phyloP scores from a whole-genome alignment of 2,113 vertebrate genomes.

The Macaca nemestrina region DNA sequence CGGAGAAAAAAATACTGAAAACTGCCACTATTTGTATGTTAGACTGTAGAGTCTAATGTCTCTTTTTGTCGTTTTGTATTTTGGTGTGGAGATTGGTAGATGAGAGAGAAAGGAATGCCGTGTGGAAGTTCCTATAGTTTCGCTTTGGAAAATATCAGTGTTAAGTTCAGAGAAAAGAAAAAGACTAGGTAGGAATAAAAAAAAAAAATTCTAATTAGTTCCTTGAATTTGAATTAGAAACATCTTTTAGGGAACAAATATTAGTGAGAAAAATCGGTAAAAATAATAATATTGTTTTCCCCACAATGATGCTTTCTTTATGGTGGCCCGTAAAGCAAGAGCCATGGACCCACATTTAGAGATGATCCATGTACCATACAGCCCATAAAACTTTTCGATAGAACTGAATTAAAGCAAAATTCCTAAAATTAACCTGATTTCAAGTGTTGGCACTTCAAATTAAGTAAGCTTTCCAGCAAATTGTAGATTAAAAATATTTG shows the following conservation, averaged over 20 bases:
- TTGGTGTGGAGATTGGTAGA: slow-evolving; percentile 10
- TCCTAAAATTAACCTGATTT: neutral
- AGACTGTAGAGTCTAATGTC: slow-evolving; percentile 66
- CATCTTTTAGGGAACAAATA: neutral
- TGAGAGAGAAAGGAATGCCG: slow-evolving; percentile 10
- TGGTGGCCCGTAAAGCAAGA: neutral
- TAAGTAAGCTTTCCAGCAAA: neutral
- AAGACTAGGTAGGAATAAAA: neutral
- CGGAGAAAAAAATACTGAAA: neutral
- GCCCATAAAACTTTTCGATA: neutral
- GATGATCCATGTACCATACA: neutral
- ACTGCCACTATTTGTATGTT: slow-evolving; percentile 72
- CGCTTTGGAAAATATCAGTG: neutral
- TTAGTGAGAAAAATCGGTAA: neutral
- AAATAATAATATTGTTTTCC: neutral
- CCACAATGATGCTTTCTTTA: neutral
- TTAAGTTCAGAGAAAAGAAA: neutral
- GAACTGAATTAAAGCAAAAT: neutral
- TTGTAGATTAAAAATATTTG: neutral
- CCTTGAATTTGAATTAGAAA: neutral
- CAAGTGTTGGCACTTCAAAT: neutral
- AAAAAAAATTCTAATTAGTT: neutral
- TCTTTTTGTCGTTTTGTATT: neutral
- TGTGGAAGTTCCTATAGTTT: neutral
- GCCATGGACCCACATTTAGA: neutral